Conservation (phyloP, 2,113 vertebrate genomes). For the Drymodes brunneopygia region DNA sequence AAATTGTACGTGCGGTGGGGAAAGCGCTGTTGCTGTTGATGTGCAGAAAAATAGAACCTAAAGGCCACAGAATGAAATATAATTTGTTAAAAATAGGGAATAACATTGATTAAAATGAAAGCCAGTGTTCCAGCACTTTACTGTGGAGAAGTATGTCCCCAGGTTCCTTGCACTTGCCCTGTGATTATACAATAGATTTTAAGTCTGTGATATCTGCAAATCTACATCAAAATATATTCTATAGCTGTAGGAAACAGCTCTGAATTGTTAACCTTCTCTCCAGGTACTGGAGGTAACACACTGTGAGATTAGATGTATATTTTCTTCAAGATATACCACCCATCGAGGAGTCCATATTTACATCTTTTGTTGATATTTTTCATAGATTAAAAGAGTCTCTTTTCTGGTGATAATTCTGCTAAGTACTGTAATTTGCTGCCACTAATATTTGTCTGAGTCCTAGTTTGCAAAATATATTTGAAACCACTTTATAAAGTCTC, state of each 20-base stretch:
- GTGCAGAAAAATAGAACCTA: conserved; percentile 5
- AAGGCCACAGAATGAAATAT: conserved; percentile 52
- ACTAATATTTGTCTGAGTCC: conserved; percentile 86
- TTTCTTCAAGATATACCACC: conserved; percentile 82
- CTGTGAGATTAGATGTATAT: conserved; percentile 86
- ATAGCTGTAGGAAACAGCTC: conserved; percentile 75
- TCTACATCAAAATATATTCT: conserved; percentile 81
- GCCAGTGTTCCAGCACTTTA: conserved; percentile 35
- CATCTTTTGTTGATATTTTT: conserved; percentile 87
- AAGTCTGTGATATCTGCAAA: conserved; percentile 79
- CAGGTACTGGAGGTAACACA: conserved; percentile 78
- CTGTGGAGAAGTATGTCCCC: conserved; percentile 58
- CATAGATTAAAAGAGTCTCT: conserved; percentile 85
- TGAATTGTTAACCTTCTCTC: conserved; percentile 84
- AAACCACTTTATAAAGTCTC: conserved; percentile 80
- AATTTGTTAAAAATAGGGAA: conserved; percentile 66
- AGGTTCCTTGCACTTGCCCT: conserved; percentile 68
- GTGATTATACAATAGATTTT: conserved; percentile 79
- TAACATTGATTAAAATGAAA: conserved; percentile 62
- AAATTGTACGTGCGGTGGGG: neutral
- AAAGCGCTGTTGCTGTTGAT: conserved; percentile 21
- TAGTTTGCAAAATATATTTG: conserved; percentile 85
- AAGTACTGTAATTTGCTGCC: conserved; percentile 86
- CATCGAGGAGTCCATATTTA: conserved; percentile 83
- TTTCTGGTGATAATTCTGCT: conserved; percentile 85